Percentiles rank a stretch among this genome's conserved stretches.
These are phyloP conservation scores for Euwallacea fornicatus DNA, from an alignment of 1,140 invertebrate genomes.

Conservation along the genomic window DNA sequence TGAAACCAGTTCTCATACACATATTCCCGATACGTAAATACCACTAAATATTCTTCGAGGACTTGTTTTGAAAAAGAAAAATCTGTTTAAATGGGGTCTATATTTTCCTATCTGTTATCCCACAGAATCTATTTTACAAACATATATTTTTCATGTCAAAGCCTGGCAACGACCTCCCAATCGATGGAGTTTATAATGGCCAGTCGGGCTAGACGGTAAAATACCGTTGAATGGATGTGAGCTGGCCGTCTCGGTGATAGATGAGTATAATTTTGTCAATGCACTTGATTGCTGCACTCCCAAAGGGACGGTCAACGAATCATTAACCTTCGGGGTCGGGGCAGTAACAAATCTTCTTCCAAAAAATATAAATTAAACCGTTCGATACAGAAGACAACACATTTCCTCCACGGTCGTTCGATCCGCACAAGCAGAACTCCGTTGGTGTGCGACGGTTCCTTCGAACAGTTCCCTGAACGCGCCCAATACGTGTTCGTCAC, in stretches of 20 bases:
- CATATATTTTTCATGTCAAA: slow-evolving; percentile 30
- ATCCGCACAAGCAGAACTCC: too few species aligned
- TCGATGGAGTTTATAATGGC: slow-evolving; percentile 21
- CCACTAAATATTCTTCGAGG: slow-evolving; percentile 31
- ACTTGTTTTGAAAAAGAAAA: slow-evolving; percentile 30
- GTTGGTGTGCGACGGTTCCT: too few species aligned
- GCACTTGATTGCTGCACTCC: slow-evolving; percentile 4
- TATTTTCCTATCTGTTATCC: slow-evolving; percentile 31
- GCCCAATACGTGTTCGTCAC: too few species aligned
- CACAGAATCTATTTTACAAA: slow-evolving; percentile 32
- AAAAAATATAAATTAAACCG: too few species aligned
- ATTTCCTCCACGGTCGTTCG: too few species aligned
- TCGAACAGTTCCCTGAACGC: too few species aligned
- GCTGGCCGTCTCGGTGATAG: slow-evolving; percentile 12
- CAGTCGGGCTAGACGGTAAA: slow-evolving; percentile 15
- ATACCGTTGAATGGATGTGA: slow-evolving; percentile 15
- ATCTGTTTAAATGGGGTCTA: slow-evolving; percentile 25
- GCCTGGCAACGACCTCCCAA: slow-evolving; percentile 25
- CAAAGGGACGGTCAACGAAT: slow-evolving; percentile 4
- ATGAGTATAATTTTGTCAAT: slow-evolving; percentile 15
- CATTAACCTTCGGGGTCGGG: background rate
- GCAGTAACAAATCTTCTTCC: too few species aligned
- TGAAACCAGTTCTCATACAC: slow-evolving; percentile 30
- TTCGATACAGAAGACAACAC: too few species aligned
- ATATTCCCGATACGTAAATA: slow-evolving; percentile 26